These are phyloP conservation scores for Chorisops tibialis DNA, from an alignment of 2,888 invertebrate species.

Conservation along the genomic window DNA sequence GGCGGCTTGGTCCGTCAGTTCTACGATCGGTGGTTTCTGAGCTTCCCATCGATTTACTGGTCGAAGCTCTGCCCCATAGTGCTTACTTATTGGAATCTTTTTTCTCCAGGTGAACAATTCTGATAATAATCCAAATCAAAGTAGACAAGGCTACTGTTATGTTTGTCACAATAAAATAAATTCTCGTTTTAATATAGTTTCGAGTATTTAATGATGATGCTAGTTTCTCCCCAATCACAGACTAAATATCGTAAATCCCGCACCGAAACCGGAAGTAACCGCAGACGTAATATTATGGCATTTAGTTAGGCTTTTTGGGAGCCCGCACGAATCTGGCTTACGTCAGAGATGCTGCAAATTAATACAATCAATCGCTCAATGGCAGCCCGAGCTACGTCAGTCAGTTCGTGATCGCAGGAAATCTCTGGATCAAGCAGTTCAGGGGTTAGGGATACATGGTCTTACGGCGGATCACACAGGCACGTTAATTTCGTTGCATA, in stretches of 20 bases:
- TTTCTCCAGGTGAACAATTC: slow-evolving; percentile 66
- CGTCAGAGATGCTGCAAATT: slow-evolving; percentile 62
- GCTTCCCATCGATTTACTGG: slow-evolving; percentile 79
- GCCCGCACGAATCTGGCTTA: slow-evolving; percentile 59
- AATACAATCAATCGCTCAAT: slow-evolving; percentile 59
- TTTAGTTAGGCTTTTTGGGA: slow-evolving; percentile 71
- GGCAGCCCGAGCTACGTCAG: slow-evolving; percentile 65
- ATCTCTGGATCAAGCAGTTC: slow-evolving; percentile 79
- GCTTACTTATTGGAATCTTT: slow-evolving; percentile 83
- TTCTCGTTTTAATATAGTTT: background rate
- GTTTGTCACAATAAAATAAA: background rate
- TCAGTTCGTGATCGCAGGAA: slow-evolving; percentile 65
- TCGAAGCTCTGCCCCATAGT: slow-evolving; percentile 87
- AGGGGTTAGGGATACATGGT: slow-evolving; percentile 84
- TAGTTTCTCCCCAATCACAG: slow-evolving; percentile 39
- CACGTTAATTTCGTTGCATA: slow-evolving; percentile 71
- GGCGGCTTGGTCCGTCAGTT: slow-evolving; percentile 74
- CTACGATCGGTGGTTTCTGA: slow-evolving; percentile 73
- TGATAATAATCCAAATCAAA: no score
- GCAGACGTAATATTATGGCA: slow-evolving; percentile 84
- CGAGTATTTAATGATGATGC: background rate
- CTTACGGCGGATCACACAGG: slow-evolving; percentile 65
- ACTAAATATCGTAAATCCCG: slow-evolving; percentile 45
- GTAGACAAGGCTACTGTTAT: background rate
- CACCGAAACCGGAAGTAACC: slow-evolving; percentile 64